Evolutionary conservation across 2,888 invertebrate genomes (phyloP).

Genomic region (Magallana nippona): DNA sequence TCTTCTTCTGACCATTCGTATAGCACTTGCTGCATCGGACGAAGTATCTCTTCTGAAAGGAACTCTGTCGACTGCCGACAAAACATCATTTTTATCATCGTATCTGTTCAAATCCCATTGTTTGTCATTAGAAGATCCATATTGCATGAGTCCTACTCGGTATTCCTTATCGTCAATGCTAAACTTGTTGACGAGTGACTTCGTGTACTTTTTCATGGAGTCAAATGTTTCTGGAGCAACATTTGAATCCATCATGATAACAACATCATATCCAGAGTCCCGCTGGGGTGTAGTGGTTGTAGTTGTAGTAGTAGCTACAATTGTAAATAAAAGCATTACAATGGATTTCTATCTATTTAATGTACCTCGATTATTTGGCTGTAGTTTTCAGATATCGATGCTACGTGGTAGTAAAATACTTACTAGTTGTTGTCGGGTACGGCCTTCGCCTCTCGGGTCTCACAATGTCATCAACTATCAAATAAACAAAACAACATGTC

Average conservation of each 20-base stretch:
- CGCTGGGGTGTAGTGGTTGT: conserved; percentile 46
- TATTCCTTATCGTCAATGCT: conserved; percentile 65
- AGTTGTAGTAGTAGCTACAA: conserved; percentile 32
- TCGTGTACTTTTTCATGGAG: conserved; percentile 64
- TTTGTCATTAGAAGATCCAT: conserved; percentile 57
- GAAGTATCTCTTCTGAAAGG: conserved; percentile 50
- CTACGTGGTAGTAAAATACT: no score
- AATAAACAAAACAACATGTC: no score
- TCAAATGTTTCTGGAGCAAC: conserved; percentile 58
- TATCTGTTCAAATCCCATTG: conserved; percentile 39
- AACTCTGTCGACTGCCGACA: conserved; percentile 47
- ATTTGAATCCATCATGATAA: conserved; percentile 62
- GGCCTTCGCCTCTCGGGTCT: not conserved
- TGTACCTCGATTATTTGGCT: no score
- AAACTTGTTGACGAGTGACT: conserved; percentile 58
- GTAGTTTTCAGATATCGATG: no score
- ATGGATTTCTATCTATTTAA: no score
- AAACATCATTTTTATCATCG: conserved; percentile 52
- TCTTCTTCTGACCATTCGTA: conserved; percentile 62
- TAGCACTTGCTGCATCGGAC: conserved; percentile 67
- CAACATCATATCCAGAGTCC: conserved; percentile 59
- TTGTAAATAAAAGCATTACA: no score
- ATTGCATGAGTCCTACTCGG: conserved; percentile 66
- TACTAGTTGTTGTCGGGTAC: not conserved
- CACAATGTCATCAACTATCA: not conserved